Conservation (phyloP, 2,113 vertebrate genomes). For the Prietella phreatophila region DNA sequence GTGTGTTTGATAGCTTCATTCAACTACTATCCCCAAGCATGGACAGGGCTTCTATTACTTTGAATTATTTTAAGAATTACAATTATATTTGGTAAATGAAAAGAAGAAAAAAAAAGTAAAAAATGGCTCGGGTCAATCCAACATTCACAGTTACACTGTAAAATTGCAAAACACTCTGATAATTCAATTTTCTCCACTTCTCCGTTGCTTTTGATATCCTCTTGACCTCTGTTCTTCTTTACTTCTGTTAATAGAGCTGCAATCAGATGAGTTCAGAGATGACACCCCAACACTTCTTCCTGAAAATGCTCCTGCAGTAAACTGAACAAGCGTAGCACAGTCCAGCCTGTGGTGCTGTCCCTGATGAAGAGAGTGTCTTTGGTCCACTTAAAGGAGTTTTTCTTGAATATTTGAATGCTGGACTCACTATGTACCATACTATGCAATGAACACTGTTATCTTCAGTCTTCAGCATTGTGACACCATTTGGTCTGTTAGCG, state of each 20-base stretch:
- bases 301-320: constrained; percentile 64
- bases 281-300: constrained; percentile 71
- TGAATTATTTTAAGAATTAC: neutral
- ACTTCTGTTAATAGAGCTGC: constrained; percentile 63
- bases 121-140: neutral
- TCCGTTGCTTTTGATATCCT: neutral
- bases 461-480: neutral
- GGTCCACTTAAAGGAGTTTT: neutral
- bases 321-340: constrained; percentile 51
- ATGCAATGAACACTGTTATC: neutral
- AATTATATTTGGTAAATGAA: neutral
- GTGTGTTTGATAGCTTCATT: constrained; percentile 50
- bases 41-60: neutral
- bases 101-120: neutral
- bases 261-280: constrained; percentile 70
- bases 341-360: neutral
- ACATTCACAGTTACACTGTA: neutral
- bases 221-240: constrained; percentile 2
- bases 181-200: neutral
- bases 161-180: neutral
- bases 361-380: neutral
- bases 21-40: neutral
- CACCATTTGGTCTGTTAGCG: neutral
- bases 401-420: neutral
- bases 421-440: neutral